Evolutionary conservation across 2,113 vertebrate genomes (phyloP).

Genomic region (Heteronetta atricapilla): DNA sequence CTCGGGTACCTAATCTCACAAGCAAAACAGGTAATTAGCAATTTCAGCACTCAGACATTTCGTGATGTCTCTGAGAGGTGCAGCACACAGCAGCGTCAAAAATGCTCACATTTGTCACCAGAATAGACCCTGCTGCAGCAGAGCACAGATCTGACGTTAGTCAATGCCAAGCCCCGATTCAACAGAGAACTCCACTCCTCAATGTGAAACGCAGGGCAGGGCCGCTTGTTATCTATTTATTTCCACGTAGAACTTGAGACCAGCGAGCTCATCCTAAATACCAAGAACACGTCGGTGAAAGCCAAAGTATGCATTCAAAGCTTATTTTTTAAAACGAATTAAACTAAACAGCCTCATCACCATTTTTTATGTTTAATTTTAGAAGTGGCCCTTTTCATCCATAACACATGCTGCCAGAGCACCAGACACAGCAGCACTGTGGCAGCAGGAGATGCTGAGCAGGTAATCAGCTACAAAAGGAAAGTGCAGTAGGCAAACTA

Average conservation of each 20-base stretch:
- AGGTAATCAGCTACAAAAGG: not conserved
- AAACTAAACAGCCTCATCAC: not conserved
- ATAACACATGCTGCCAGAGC: not conserved
- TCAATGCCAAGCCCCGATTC: fast-evolving
- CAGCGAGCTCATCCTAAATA: fast-evolving
- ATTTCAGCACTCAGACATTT: not conserved
- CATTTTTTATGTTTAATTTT: fast-evolving
- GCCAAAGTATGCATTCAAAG: fast-evolving
- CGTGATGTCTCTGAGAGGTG: not conserved
- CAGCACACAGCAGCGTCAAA: fast-evolving
- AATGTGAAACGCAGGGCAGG: fast-evolving
- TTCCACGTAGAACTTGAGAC: fast-evolving
- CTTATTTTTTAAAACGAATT: fast-evolving
- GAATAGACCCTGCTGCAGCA: not conserved
- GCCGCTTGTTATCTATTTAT: fast-evolving
- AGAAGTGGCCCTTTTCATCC: not conserved
- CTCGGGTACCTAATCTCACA: not conserved
- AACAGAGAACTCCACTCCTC: fast-evolving
- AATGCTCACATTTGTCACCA: not conserved
- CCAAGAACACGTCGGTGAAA: not conserved
- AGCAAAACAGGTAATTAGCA: not conserved
- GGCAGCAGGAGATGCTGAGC: not conserved
- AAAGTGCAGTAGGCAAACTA: not conserved
- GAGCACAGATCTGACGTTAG: fast-evolving
- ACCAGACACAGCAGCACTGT: fast-evolving